Base-by-base conservation (phyloP, 2,888 invertebrate genomes). In the Ophion ventricosus region DNA sequence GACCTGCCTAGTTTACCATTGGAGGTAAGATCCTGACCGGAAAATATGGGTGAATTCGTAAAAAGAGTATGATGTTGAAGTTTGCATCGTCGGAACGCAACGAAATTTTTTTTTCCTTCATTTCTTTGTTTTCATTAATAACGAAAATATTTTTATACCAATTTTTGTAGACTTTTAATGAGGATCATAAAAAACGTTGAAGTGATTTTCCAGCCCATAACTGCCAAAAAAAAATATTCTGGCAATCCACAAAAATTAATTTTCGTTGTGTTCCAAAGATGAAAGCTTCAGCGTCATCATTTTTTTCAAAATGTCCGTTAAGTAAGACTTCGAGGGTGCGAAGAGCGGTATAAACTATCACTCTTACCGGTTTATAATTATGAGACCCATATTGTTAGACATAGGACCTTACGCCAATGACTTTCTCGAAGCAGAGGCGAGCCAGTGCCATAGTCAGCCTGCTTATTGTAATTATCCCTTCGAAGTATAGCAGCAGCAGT, bases 391-490 rank as follows among this genome's bases (percentile, higher is more conserved):
- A 49, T 49, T 49, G 2, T 14, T 25, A n/a, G 64, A 75, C 49
- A 29, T 56, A 40, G 20, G 59, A 86, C 80, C 84, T 85, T 90
- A 87, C 88, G 87, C 83, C 86, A 87, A 87, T 87, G 89, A 88
- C 87, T 90, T 90, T 90, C 89, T 88, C 88, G 88, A 88, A 87
- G 85, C 87, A 85, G 73, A 82, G 86, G 73, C 85, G 84, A 88
- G 84, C 86, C 86, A 88, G 88, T 87, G 86, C 23, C 69, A 69
- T 35, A 56, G 70, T 70, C 88, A 86, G 88, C 86, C 88, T 91
- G 91, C 90, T 91, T 90, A 91, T 90, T 91, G 91, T 91, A 91
- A 91, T 91, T 91, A 91, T 91, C 90, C 91, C 89, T 89, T 89
- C 86, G 88, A 86, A 87, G 17, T 49, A 49, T 49, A 49, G 88